Evolutionary conservation across 2,888 invertebrate species (phyloP).

Genomic region (Campopleginae sp.): DNA sequence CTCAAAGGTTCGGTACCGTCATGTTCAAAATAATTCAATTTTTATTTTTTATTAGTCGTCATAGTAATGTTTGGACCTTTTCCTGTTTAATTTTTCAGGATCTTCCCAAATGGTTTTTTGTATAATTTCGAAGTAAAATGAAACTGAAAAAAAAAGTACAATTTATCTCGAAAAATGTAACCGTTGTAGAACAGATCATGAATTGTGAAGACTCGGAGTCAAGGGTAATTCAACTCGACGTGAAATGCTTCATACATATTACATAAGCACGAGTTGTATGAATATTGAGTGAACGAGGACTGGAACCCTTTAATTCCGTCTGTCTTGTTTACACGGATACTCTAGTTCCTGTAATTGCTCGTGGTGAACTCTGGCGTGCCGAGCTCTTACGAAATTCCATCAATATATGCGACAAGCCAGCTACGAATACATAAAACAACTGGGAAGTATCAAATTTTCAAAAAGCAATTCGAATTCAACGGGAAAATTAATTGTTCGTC

Average conservation of each 20-base stretch:
- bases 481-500: background rate
- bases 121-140: background rate
- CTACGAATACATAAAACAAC: slow-evolving; percentile 6
- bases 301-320: slow-evolving; percentile 61
- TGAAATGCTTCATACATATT: slow-evolving; percentile 42
- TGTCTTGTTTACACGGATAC: slow-evolving; percentile 64
- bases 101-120: background rate
- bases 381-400: slow-evolving; percentile 37
- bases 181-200: slow-evolving; percentile 11
- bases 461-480: background rate
- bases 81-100: background rate
- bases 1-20: background rate
- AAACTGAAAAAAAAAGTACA: background rate
- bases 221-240: slow-evolving; percentile 8
- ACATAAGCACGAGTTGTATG: slow-evolving; percentile 43
- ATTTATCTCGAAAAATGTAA: slow-evolving; percentile 8
- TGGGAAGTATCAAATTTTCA: background rate
- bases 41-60: background rate
- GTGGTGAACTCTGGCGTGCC: slow-evolving; percentile 53
- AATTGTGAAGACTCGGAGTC: slow-evolving; percentile 8
- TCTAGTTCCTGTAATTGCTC: slow-evolving; percentile 63
- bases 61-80: background rate
- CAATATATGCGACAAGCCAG: slow-evolving; percentile 11
- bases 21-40: background rate
- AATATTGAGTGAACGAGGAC: slow-evolving; percentile 47